phyloP scores from a whole-genome alignment of 2,888 invertebrate genomes.

The Eupelmus urozonus region DNA sequence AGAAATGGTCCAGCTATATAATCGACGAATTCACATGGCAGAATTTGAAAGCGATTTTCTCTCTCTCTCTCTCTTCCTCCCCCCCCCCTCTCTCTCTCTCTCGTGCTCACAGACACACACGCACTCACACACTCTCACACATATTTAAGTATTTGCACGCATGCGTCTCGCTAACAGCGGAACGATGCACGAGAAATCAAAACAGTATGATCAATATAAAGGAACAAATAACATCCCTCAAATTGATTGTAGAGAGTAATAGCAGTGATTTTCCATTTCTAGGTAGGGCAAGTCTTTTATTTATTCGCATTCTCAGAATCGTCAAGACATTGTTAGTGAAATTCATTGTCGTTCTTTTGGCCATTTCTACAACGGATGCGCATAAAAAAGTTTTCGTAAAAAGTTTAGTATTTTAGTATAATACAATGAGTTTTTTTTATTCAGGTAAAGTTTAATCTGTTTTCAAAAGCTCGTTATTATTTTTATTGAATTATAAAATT shows the following conservation, averaged over 20 bases:
- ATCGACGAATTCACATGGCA: conserved; percentile 3
- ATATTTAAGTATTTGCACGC: background rate
- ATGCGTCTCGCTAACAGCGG: background rate
- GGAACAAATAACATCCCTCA: background rate
- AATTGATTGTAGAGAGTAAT: conserved; percentile 20
- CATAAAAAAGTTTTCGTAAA: conserved; percentile 25
- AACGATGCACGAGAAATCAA: background rate
- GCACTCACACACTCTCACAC: background rate
- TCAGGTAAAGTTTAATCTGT: conserved; percentile 11
- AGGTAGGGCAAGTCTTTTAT: background rate
- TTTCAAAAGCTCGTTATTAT: conserved; percentile 3
- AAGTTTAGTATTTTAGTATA: conserved; percentile 19
- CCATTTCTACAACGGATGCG: background rate
- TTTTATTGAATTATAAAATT: background rate
- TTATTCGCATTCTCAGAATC: background rate
- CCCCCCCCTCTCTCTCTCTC: background rate
- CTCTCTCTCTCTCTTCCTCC: background rate
- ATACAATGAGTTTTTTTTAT: background rate
- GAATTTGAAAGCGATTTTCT: conserved; percentile 20
- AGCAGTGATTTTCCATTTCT: background rate
- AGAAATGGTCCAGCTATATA: background rate
- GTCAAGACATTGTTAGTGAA: background rate
- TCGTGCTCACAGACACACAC: too few species aligned
- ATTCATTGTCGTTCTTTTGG: background rate
- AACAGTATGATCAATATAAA: background rate